Evolutionary conservation across 2,888 invertebrate genomes (phyloP).

Genomic region (Monoplex corrugatus): DNA sequence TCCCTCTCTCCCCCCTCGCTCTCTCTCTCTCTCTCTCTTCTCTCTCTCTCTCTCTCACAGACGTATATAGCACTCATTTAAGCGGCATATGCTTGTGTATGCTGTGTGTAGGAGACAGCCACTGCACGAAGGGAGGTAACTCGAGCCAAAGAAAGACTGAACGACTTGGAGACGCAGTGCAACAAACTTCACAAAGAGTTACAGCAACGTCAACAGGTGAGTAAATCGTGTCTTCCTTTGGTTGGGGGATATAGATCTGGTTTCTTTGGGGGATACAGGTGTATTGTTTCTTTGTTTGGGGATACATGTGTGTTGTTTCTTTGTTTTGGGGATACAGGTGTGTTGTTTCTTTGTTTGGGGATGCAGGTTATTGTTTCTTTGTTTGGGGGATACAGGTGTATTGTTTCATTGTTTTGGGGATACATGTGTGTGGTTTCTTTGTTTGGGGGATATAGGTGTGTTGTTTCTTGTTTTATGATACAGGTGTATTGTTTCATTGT

Average conservation of each 20-base stretch:
- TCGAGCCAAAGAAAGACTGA: constrained; percentile 84
- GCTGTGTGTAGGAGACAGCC: constrained; percentile 84
- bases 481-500: too few relatives aligned
- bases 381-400: neutral
- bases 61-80: too few relatives aligned
- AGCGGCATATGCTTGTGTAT: neutral
- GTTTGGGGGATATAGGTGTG: neutral
- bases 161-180: constrained; percentile 82
- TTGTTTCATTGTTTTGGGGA: neutral
- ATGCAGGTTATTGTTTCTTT: too few relatives aligned
- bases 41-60: too few relatives aligned
- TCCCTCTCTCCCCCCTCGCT: too few relatives aligned
- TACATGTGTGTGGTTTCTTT: too few relatives aligned
- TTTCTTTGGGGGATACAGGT: neutral
- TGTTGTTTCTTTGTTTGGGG: neutral
- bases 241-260: too few relatives aligned
- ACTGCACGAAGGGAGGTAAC: constrained; percentile 85
- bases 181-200: constrained; percentile 77
- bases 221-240: too few relatives aligned
- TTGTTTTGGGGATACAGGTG: neutral
- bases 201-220: constrained; percentile 54
- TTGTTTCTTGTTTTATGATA: neutral
- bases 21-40: too few relatives aligned
- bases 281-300: neutral
- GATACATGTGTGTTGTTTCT: too few relatives aligned